Conservation (phyloP, 2,113 vertebrate genomes). For the Dolichallabes microphthalmus region DNA sequence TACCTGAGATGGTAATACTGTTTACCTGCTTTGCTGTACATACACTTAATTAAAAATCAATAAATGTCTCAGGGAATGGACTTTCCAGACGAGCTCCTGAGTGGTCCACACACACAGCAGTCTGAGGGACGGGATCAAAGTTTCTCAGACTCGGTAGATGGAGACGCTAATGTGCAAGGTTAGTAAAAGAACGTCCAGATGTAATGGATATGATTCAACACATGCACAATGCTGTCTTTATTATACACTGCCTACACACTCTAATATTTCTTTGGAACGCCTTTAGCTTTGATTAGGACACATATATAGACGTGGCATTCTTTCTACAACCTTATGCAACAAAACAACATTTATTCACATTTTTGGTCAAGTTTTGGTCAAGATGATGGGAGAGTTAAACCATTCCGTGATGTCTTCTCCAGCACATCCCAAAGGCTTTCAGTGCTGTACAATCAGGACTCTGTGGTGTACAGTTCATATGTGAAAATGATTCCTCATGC, state of each 20-base stretch:
- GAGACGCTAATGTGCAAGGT: neutral
- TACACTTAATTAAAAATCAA: neutral
- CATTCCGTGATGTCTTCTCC: too few species aligned
- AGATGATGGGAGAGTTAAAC: too few species aligned
- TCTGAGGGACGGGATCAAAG: slow-evolving; percentile 6
- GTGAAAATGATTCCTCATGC: too few species aligned
- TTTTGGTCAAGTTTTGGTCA: too few species aligned
- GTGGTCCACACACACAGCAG: neutral
- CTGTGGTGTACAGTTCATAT: too few species aligned
- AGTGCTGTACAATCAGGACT: too few species aligned
- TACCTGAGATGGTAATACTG: neutral
- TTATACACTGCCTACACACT: neutral
- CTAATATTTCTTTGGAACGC: too few species aligned
- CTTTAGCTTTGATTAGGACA: too few species aligned
- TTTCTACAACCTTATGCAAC: too few species aligned
- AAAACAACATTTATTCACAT: too few species aligned
- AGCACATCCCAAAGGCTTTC: too few species aligned
- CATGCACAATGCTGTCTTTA: neutral
- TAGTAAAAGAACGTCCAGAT: neutral
- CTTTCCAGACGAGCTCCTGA: neutral
- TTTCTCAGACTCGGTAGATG: slow-evolving; percentile 4
- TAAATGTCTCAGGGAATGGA: neutral
- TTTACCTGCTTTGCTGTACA: neutral
- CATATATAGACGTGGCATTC: too few species aligned
- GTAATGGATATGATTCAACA: neutral